Percentiles rank a stretch among this genome's conserved stretches.
Evolutionary conservation across 1,140 invertebrate species (phyloP).

Genomic region (Camponotus floridanus): DNA sequence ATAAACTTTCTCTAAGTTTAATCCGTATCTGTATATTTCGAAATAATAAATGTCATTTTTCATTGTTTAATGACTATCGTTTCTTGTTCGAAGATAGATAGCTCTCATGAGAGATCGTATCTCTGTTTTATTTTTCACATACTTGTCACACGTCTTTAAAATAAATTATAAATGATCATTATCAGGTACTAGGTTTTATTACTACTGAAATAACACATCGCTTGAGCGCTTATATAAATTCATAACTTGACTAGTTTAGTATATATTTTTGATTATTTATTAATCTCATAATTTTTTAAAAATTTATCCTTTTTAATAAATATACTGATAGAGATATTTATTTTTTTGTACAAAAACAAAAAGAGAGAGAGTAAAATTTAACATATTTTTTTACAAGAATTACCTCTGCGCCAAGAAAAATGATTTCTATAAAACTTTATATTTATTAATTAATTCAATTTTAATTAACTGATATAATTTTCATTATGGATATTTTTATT

Average conservation of each 20-base stretch:
- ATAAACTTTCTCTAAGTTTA: slow-evolving; percentile 11
- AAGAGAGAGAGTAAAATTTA: no score
- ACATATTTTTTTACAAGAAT: neutral
- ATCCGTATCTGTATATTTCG: neutral
- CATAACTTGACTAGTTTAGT: neutral
- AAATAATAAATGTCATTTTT: slow-evolving; percentile 38
- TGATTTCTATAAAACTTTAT: neutral
- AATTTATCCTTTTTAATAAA: neutral
- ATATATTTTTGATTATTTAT: neutral
- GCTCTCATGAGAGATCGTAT: neutral
- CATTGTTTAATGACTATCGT: slow-evolving; percentile 41
- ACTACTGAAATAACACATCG: neutral
- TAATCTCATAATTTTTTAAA: neutral
- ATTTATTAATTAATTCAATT: slow-evolving; percentile 25
- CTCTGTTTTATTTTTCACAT: slow-evolving; percentile 27
- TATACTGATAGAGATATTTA: neutral
- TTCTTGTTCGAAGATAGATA: slow-evolving; percentile 30
- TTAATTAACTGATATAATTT: slow-evolving; percentile 8
- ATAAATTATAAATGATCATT: slow-evolving; percentile 48
- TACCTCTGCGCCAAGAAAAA: neutral
- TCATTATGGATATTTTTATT: neutral
- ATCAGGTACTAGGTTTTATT: slow-evolving; percentile 1
- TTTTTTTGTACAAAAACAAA: neutral
- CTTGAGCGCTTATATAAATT: neutral
- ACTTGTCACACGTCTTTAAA: slow-evolving; percentile 13